Base-by-base conservation (phyloP, 2,888 invertebrate species). In the Erebia aethiops region DNA sequence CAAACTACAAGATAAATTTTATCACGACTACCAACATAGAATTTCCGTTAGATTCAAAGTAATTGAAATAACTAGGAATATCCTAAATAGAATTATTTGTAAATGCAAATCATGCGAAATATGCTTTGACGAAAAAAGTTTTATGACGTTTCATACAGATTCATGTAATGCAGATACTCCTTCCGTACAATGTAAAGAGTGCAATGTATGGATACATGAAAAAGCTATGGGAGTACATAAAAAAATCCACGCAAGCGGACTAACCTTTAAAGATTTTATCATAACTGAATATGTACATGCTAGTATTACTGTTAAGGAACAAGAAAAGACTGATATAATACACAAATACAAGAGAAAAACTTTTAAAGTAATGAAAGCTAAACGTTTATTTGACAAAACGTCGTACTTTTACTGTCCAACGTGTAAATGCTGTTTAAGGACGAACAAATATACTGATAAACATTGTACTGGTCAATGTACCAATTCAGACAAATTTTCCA, bases 11-110 rank as follows among this genome's bases (percentile, higher is more conserved):
- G 87, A 89, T 21, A 71, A 43, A 0, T 1, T 56, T 0, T 68
- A 72, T 0, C 89, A 89, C 4, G 63, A 67, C 7, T 16, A 77
- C 0, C 89, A 89, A 62, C 89, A 89, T 16, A 72, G 73, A 13
- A 21, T 81, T 0, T 73, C 75, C 0, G 76, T 76, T 0, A 81
- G 80, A 0, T 72, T 89, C 2, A 82, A 78, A 74, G 80, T 84
- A 0, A 80, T 84, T 2, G 63, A 75, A 0, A 67, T 80, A 0
- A 69, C 75, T 0, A 77, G 76, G 1, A 76, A 75, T 2, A 73
- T 83, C 0, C 77, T 80, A 0, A 77, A 81, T 0, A 77, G 77
- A 62, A 74, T 84, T 0, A 41, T 87, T 0, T 83, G 81, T 8
- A 78, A 77, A 7, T 89, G 89, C 14, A 77, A 77, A 0, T 78